Base-by-base conservation (phyloP, 2,888 invertebrate species). In the Mesopsocus fuscifrons region DNA sequence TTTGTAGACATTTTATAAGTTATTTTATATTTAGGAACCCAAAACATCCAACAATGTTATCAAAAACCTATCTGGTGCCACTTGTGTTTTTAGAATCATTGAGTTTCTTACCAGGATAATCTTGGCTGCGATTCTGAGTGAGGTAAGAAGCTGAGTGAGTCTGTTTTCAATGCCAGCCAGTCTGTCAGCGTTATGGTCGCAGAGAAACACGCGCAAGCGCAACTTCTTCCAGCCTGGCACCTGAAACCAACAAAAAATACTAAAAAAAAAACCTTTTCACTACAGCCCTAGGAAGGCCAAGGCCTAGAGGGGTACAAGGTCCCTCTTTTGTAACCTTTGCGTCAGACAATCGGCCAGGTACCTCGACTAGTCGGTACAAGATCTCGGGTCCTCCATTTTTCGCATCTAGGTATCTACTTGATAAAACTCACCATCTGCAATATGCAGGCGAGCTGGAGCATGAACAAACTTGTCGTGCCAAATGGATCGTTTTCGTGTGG, bases 391-490 rank as follows among this genome's bases (percentile, higher is more conserved):
- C 9, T 33, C n/a, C n/a, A n/a, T n/a, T n/a, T n/a, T n/a, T n/a
- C n/a, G n/a, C n/a, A n/a, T n/a, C n/a, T n/a, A n/a, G n/a, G n/a
- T n/a, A n/a, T n/a, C n/a, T n/a, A n/a, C n/a, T n/a, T n/a, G 13
- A 18, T n/a, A 30, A 34, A 22, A 40, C 46, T 48, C 46, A 68
- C 79, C 73, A 92, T 92, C 52, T 87, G 81, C 43, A 92, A 76
- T 42, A 98, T 94, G 51, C 95, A 95, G 0, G 95, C 91, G 49
- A 98, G 64, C 59, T 98, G 98, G 60, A 98, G 77, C 71, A 95
- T 83, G 64, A 98, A 98, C 48, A 97, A 66, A 9, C 89, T 78
- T 2, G 87, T 85, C 49, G 84, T 87, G 50, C 91, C 88, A 63
- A 92, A 92, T 43, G 76, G 76, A 62, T 75, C 83, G 55, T 69